Percentiles rank a stretch among this genome's conserved stretches.
phyloP scores from a whole-genome alignment of 2,888 invertebrate genomes.

The Drosophila seclusa region DNA sequence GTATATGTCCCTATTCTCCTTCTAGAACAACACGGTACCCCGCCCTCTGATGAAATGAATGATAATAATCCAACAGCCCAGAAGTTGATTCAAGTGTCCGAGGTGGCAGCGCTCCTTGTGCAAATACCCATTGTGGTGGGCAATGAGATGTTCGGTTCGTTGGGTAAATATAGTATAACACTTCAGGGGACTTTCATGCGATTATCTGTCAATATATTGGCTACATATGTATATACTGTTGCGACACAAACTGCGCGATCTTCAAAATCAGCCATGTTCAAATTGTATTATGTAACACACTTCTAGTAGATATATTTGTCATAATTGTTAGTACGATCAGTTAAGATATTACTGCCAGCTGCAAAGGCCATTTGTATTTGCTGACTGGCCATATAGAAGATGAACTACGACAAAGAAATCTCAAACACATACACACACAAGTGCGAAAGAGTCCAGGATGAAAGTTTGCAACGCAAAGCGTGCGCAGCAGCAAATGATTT shows the following conservation, averaged over 20 bases:
- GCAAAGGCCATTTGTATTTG: conserved; percentile 62
- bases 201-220: no score
- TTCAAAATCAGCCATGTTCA: conserved; percentile 55
- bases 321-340: no score
- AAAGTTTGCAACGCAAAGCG: no score
- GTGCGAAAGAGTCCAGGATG: conserved; percentile 29
- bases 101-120: conserved; percentile 69
- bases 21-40: no score
- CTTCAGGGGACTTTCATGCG: no score
- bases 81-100: conserved; percentile 71
- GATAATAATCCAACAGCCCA: conserved; percentile 31
- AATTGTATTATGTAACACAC: conserved; percentile 54
- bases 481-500: conserved; percentile 38
- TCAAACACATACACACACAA: not conserved
- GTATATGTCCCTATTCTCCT: no score
- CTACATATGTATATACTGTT: no score
- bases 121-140: conserved; percentile 77
- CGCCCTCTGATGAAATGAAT: conserved; percentile 19
- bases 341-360: no score
- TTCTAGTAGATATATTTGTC: conserved; percentile 45
- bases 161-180: no score
- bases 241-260: not conserved
- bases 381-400: conserved; percentile 52
- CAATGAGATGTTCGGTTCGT: conserved; percentile 65
- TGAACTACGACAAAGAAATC: conserved; percentile 35